Percentiles rank a stretch among this genome's conserved stretches.
Conservation (phyloP, 2,797 vertebrate genomes). For the Picus viridis region DNA sequence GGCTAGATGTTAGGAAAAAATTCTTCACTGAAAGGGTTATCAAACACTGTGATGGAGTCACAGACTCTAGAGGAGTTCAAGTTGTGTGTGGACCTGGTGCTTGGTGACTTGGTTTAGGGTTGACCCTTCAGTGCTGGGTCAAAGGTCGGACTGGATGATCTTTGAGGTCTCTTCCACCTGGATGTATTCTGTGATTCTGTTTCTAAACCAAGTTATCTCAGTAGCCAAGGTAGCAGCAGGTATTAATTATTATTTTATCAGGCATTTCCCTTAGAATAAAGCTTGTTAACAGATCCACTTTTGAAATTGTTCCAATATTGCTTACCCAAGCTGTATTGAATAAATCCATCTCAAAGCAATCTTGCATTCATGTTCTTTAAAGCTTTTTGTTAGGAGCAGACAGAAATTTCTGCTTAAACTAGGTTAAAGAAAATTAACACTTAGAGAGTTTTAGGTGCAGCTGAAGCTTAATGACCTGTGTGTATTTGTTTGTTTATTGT, state of each 20-base stretch:
- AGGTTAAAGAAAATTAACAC: neutral
- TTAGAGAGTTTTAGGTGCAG: neutral
- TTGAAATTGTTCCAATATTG: neutral
- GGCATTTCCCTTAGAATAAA: neutral
- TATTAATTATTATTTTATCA: neutral
- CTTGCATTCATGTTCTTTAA: neutral
- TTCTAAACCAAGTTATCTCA: neutral
- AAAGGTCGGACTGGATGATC: no score
- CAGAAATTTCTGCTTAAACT: neutral
- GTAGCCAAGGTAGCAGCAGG: neutral
- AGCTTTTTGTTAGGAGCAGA: neutral
- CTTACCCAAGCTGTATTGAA: neutral
- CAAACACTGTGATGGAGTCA: no score
- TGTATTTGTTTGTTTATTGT: slow-evolving; percentile 42
- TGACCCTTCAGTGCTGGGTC: no score
- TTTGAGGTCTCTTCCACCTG: no score
- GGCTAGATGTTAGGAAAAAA: no score
- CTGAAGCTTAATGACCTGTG: slow-evolving; percentile 8
- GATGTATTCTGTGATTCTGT: neutral
- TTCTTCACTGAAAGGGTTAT: no score
- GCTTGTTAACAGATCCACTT: neutral
- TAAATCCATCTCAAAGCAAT: neutral
- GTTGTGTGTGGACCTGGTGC: no score
- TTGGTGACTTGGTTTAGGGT: no score
- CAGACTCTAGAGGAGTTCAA: no score